Base-by-base conservation (phyloP, 2,113 vertebrate species). In the Maccullochella peelii region DNA sequence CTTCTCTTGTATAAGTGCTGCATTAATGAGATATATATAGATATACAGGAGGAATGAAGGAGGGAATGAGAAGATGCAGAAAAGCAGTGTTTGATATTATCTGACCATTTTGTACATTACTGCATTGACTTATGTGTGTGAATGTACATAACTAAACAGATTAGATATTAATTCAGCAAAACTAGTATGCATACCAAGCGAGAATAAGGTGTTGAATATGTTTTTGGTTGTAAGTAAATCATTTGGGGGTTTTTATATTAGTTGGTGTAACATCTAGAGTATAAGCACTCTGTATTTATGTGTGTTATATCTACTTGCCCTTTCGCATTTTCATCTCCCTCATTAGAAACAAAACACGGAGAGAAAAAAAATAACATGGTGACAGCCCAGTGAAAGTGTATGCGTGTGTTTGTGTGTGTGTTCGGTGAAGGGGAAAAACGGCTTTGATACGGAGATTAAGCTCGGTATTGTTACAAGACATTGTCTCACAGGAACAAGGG, bases 371-470 rank as follows among this genome's bases (percentile, higher is more conserved):
- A 70, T 62, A 42, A 23, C 9, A 20, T 70, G 59, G 5, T 27
- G 67, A 9, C 63, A 66, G 77, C 74, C 69, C 38, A 85, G 88
- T 83, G 90, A 89, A 90, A 88, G 89, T 88, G 73, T 27, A 40
- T 86, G 65, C 77, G 61, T 71, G 71, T 85, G 55, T 88, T 20
- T 91, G 88, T 92, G 84, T 89, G 82, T 81, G 82, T 97, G 97
- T 96, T 97, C 96, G 94, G 95, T 95, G 96, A 96, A 97, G 98
- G 95, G 97, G 97, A 97, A 98, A 98, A 98, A 98, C 96, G 95
- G 97, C 97, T 98, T 98, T 98, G 98, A 98, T 97, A 98, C 97
- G 95, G 97, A 99, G 98, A 99, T 99, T 98, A 99, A 97, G 95
- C 96, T 95, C 92, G 92, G 97, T 94, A 98, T 97, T 98, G 97